Evolutionary conservation across 53 echinoderm and acorn worm species (phyloP).

Genomic region (Paracentrotus lividus): DNA sequence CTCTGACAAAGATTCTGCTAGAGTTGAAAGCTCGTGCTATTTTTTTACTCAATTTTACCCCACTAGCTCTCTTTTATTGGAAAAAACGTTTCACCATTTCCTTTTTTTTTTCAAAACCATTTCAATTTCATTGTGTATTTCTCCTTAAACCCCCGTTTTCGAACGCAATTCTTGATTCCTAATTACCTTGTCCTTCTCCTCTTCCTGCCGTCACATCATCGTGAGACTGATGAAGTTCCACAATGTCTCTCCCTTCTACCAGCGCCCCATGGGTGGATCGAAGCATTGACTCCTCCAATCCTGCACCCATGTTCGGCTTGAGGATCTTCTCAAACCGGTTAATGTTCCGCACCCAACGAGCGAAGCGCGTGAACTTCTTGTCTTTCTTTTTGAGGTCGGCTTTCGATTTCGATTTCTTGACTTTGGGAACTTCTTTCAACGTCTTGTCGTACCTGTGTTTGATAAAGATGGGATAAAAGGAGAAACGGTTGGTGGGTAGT

Average conservation of each 20-base stretch:
- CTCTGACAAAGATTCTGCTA: too few relatives aligned
- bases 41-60: too few relatives aligned
- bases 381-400: conserved; percentile 62
- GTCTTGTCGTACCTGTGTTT: conserved; percentile 70
- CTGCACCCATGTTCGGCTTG: conserved; percentile 82
- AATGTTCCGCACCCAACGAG: conserved; percentile 88
- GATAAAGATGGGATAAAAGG: too few relatives aligned
- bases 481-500: too few relatives aligned
- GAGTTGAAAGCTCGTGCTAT: too few relatives aligned
- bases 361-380: conserved; percentile 81
- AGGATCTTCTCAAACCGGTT: conserved; percentile 83
- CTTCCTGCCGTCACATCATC: background rate
- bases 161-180: too few relatives aligned
- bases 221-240: conserved; percentile 28
- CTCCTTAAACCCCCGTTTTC: too few relatives aligned
- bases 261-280: conserved; percentile 41
- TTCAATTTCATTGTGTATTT: too few relatives aligned
- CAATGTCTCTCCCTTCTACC: conserved; percentile 55
- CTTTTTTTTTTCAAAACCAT: too few relatives aligned
- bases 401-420: conserved; percentile 33
- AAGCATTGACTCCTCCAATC: conserved; percentile 69
- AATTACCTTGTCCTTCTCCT: too few relatives aligned
- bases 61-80: too few relatives aligned
- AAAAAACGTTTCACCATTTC: too few relatives aligned
- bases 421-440: conserved; percentile 73